Conservation (phyloP, 2,113 vertebrate species). For the Lanius collurio region DNA sequence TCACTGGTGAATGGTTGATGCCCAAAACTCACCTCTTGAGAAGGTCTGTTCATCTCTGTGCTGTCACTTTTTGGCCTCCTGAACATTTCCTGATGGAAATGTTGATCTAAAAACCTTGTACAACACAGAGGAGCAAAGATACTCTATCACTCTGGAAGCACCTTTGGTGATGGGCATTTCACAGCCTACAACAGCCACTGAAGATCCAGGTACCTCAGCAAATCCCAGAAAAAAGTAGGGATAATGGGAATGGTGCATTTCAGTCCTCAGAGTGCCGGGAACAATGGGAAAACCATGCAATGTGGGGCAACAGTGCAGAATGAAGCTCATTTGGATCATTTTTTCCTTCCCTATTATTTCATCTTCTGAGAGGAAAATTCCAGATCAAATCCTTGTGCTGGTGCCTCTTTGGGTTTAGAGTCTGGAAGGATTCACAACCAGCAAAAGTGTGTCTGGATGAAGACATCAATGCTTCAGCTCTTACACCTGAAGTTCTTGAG, state of each 20-base stretch:
- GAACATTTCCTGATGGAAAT: neutral
- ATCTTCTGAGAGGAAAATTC: neutral
- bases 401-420: neutral
- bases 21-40: neutral
- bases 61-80: neutral
- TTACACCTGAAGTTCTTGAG: neutral
- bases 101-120: neutral
- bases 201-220: accelerated
- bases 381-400: neutral
- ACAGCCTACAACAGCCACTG: neutral
- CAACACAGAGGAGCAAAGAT: neutral
- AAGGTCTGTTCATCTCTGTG: accelerated
- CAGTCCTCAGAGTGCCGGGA: neutral
- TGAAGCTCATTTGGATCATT: neutral
- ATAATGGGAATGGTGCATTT: neutral
- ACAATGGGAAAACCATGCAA: accelerated
- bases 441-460: neutral
- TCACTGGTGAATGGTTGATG: accelerated
- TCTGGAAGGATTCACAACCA: neutral
- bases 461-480: neutral
- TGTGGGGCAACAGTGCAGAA: neutral
- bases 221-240: neutral
- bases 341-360: neutral
- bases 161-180: neutral
- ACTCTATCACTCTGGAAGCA: neutral